Percentiles rank a stretch among this genome's conserved stretches.
These are phyloP conservation scores for Lagopus leucura DNA, from an alignment of 2,113 vertebrate species.

Conservation along the genomic window DNA sequence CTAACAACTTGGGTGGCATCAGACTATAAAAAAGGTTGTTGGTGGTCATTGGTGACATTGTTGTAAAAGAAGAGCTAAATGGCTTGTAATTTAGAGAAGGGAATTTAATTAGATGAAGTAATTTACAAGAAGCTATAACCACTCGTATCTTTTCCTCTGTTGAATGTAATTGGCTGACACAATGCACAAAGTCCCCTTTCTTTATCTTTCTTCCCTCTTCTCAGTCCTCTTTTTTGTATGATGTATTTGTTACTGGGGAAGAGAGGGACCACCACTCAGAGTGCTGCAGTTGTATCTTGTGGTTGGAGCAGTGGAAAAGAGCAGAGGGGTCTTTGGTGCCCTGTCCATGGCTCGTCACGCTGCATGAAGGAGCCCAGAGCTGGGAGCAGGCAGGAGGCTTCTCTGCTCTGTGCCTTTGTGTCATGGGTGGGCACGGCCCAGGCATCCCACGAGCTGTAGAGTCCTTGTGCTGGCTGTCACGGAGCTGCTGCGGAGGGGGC, in stretches of 20 bases:
- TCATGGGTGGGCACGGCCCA: fast-evolving
- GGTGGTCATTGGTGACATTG: slow-evolving; percentile 64
- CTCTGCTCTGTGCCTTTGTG: background rate
- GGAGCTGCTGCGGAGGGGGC: background rate
- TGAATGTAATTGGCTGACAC: slow-evolving; percentile 38
- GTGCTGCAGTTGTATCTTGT: background rate
- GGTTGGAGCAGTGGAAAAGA: background rate
- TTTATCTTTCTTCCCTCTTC: background rate
- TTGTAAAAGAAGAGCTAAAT: slow-evolving; percentile 65
- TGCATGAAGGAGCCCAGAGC: background rate
- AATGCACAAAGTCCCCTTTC: background rate
- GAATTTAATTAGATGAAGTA: slow-evolving; percentile 72
- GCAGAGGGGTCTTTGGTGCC: background rate
- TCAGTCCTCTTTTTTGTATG: background rate
- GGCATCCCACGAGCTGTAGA: background rate
- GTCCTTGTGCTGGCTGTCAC: background rate
- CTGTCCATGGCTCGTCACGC: background rate
- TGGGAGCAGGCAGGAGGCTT: background rate
- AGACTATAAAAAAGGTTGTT: slow-evolving; percentile 52
- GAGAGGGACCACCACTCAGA: background rate
- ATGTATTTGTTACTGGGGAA: background rate
- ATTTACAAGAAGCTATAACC: slow-evolving; percentile 65
- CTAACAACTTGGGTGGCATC: slow-evolving; percentile 27
- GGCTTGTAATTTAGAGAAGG: slow-evolving; percentile 63
- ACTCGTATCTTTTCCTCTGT: slow-evolving; percentile 27